phyloP scores from a whole-genome alignment of 2,113 vertebrate genomes.

The Salvelinus sp. region DNA sequence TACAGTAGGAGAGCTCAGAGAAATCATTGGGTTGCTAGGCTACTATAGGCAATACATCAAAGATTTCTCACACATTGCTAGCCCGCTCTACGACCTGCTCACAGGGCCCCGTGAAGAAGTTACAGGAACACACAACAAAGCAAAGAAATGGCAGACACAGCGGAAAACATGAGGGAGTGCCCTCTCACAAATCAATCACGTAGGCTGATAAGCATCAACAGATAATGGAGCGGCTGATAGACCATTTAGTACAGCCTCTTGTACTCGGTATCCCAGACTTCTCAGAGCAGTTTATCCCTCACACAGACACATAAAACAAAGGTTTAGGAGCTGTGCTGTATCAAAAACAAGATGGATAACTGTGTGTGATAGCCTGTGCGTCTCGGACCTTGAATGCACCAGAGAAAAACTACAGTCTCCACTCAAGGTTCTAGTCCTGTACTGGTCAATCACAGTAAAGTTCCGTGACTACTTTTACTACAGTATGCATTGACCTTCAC shows the following conservation, averaged over 20 bases:
- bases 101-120: not conserved
- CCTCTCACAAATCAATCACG: not conserved
- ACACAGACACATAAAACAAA: not conserved
- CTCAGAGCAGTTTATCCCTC: not conserved
- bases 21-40: conserved; percentile 18
- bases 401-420: not conserved
- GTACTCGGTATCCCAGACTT: conserved; percentile 6
- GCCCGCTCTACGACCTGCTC: not conserved
- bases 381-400: not conserved
- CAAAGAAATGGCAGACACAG: not conserved
- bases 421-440: conserved; percentile 14
- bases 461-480: not conserved
- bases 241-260: conserved; percentile 1
- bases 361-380: not conserved
- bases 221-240: conserved; percentile 1
- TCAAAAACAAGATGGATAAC: not conserved
- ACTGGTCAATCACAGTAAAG: conserved; percentile 8
- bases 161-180: not conserved
- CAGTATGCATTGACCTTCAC: not conserved
- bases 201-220: conserved; percentile 2
- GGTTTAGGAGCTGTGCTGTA: not conserved
- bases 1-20: conserved; percentile 4
- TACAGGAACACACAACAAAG: not conserved
- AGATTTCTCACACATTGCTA: conserved; percentile 15
- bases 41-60: conserved; percentile 16